Conservation (phyloP, 2,113 vertebrate species). For the Cebidichthys violaceus region DNA sequence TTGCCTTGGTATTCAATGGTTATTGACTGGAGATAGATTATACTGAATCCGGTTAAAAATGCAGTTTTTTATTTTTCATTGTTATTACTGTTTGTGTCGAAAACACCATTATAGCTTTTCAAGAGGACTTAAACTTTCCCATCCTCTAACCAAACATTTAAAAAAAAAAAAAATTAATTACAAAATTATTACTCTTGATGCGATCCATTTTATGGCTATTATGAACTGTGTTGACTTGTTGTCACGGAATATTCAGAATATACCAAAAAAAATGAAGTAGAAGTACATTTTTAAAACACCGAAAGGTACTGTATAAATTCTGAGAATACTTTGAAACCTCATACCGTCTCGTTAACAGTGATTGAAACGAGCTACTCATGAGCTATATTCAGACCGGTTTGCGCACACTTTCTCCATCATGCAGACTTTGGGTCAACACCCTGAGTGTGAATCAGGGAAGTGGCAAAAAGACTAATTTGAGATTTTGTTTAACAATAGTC, state of each 20-base stretch:
- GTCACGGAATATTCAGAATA: neutral
- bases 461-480: neutral
- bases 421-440: neutral
- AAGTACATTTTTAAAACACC: constrained; percentile 2
- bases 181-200: constrained; percentile 12
- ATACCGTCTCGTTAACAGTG: neutral
- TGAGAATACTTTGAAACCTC: neutral
- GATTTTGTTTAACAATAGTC: neutral
- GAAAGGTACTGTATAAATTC: neutral
- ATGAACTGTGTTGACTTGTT: neutral
- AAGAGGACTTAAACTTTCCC: neutral
- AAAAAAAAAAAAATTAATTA: no score
- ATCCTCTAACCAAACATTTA: neutral
- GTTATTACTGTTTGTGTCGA: constrained; percentile 10
- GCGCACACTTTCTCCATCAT: neutral
- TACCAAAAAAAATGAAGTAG: neutral
- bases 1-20: constrained; percentile 48
- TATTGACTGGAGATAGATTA: constrained; percentile 17
- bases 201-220: neutral
- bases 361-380: neutral
- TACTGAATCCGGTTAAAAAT: constrained; percentile 16
- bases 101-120: constrained; percentile 9
- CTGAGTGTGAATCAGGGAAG: neutral
- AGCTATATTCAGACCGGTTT: neutral
- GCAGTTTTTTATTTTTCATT: neutral